A percentile compares a stretch with the other conserved stretches of the same genome.
These are phyloP conservation scores for Paragorgia papillata DNA, from an alignment of 92 coral and sea anemone genomes.

Conservation along the genomic window DNA sequence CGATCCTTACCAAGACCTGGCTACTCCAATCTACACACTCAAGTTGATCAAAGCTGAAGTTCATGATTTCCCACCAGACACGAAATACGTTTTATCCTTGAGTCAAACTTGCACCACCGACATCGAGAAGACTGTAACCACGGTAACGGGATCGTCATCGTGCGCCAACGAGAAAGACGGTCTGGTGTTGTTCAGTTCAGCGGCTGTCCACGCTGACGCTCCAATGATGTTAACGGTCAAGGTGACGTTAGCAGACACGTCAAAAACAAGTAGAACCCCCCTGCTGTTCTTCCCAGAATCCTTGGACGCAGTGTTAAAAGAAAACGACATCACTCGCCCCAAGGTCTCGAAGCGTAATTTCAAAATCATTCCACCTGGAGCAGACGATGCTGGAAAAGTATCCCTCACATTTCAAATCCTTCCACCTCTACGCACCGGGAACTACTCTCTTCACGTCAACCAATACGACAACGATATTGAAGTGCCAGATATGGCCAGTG, in stretches of 20 bases:
- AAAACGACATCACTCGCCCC: slow-evolving; percentile 44
- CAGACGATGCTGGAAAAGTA: slow-evolving; percentile 32
- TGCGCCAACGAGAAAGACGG: slow-evolving; percentile 42
- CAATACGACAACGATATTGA: slow-evolving; percentile 29
- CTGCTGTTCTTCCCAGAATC: slow-evolving; percentile 48
- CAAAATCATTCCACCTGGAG: slow-evolving; percentile 29
- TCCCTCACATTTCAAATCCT: slow-evolving; percentile 39
- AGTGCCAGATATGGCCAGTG: slow-evolving; percentile 12
- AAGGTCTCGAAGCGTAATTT: slow-evolving; percentile 43
- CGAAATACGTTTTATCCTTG: slow-evolving; percentile 12
- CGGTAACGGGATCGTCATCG: slow-evolving; percentile 22
- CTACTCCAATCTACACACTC: slow-evolving; percentile 29
- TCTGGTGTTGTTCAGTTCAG: slow-evolving; percentile 43
- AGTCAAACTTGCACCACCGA: slow-evolving; percentile 8
- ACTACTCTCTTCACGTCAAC: slow-evolving; percentile 33
- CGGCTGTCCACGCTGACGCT: slow-evolving; percentile 42
- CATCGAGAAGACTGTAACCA: slow-evolving; percentile 18
- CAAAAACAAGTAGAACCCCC: slow-evolving; percentile 22
- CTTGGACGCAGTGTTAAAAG: slow-evolving; percentile 41
- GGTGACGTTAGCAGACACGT: slow-evolving; percentile 48
- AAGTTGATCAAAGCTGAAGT: slow-evolving; percentile 39
- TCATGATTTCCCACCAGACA: slow-evolving; percentile 25
- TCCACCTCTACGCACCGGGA: slow-evolving; percentile 31
- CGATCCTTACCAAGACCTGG: slow-evolving; percentile 30
- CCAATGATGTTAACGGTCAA: slow-evolving; percentile 39